A percentile compares a stretch with the other conserved stretches of the same genome.
Conservation (phyloP, 1,140 invertebrate species). For the Drosophila mauritiana region DNA sequence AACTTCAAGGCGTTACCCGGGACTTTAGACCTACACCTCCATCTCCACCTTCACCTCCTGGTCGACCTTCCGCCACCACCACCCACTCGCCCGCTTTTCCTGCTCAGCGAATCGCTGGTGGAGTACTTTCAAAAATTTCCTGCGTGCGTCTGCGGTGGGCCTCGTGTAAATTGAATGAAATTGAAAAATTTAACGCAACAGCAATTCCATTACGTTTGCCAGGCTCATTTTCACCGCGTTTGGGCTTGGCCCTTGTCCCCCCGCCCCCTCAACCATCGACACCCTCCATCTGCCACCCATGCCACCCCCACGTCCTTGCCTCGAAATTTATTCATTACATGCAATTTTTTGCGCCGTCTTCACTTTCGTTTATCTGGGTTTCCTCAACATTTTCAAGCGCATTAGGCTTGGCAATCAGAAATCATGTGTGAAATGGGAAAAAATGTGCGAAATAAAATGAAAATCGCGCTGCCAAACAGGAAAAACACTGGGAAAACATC, state of each 20-base stretch:
- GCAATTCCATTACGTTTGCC: constrained; percentile 81
- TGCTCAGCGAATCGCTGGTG: constrained; percentile 19
- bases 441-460: constrained; percentile 73
- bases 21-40: constrained; percentile 2
- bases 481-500: constrained; percentile 48
- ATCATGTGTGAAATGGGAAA: constrained; percentile 82
- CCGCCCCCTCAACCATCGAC: neutral
- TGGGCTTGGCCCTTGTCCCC: constrained; percentile 26
- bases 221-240: constrained; percentile 78
- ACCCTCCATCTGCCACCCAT: neutral
- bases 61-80: neutral
- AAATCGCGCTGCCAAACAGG: constrained; percentile 69
- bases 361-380: constrained; percentile 80
- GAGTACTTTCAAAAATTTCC: constrained; percentile 68
- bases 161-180: constrained; percentile 81
- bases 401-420: constrained; percentile 83
- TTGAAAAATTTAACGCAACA: constrained; percentile 82
- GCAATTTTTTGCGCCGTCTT: constrained; percentile 77
- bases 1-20: constrained; percentile 59
- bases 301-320: constrained; percentile 16
- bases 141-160: constrained; percentile 67
- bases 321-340: constrained; percentile 82
- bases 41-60: neutral
- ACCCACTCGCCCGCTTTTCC: neutral
- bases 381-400: constrained; percentile 58